Evolutionary conservation across 1,140 invertebrate genomes (phyloP).

Genomic region (Scaptomyza pallida): DNA sequence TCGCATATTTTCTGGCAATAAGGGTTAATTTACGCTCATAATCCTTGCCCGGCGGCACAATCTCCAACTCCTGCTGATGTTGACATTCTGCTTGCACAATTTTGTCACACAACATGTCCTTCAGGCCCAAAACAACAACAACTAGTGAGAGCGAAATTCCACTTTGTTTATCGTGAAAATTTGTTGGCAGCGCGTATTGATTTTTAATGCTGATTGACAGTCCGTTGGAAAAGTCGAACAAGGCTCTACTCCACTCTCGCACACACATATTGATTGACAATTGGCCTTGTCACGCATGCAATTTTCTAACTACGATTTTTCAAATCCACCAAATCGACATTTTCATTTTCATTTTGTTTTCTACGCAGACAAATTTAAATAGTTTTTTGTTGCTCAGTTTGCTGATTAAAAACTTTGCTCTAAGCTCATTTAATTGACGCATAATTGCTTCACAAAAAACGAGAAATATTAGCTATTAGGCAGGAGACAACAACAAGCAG

Average conservation of each 20-base stretch:
- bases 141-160: constrained; percentile 20
- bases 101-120: constrained; percentile 71
- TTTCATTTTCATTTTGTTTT: constrained; percentile 18
- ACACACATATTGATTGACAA: constrained; percentile 36
- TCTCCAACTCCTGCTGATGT: constrained; percentile 4
- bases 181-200: constrained; percentile 49
- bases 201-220: constrained; percentile 81
- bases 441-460: constrained; percentile 54
- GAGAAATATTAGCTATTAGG: constrained; percentile 39
- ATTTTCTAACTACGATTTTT: not conserved
- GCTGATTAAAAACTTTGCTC: constrained; percentile 40
- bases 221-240: constrained; percentile 10
- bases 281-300: constrained; percentile 33
- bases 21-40: constrained; percentile 82
- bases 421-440: constrained; percentile 71
- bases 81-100: constrained; percentile 64
- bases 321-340: not conserved
- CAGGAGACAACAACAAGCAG: not conserved
- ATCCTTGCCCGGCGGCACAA: constrained; percentile 56
- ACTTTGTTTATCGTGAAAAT: constrained; percentile 35
- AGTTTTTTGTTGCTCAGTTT: constrained; percentile 52
- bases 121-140: constrained; percentile 41
- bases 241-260: constrained; percentile 12
- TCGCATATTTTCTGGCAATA: constrained; percentile 80
- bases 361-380: constrained; percentile 50